These are phyloP conservation scores for Rhombomys opimus DNA, from an alignment of 2,113 vertebrate genomes.

Conservation along the genomic window DNA sequence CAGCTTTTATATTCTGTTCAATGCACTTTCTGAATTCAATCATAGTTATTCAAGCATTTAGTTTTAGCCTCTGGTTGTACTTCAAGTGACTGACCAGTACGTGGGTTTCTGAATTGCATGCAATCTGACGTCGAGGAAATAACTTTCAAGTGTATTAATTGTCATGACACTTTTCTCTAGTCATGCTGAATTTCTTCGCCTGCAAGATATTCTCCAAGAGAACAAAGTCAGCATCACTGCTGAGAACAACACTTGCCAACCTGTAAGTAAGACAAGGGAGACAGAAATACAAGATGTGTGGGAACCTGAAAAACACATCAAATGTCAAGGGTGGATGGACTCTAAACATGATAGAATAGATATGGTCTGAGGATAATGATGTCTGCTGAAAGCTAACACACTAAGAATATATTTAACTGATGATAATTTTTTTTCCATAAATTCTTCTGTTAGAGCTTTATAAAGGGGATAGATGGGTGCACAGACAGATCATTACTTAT, in stretches of 20 bases:
- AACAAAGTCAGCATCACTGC: not conserved
- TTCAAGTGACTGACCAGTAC: not conserved
- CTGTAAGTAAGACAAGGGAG: not conserved
- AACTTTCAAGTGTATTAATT: not conserved
- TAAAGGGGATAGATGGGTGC: not conserved
- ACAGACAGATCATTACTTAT: not conserved
- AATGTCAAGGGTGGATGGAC: not conserved
- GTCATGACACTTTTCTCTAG: slow-evolving; percentile 4
- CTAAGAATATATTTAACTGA: not conserved
- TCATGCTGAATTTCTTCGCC: not conserved
- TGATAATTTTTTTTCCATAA: not conserved
- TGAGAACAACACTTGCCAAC: not conserved
- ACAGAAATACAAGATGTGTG: not conserved
- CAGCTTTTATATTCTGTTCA: not conserved
- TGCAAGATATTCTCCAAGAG: not conserved
- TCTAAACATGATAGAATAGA: not conserved
- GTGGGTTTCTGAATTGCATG: not conserved
- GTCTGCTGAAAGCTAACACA: not conserved
- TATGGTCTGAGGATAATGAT: not conserved
- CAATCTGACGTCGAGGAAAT: not conserved
- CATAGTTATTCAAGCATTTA: not conserved
- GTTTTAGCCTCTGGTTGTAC: not conserved
- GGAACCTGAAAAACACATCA: not conserved
- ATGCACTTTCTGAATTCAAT: not conserved
- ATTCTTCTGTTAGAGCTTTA: not conserved